phyloP scores from a whole-genome alignment of 1,140 invertebrate species.

The Nasonia giraulti region DNA sequence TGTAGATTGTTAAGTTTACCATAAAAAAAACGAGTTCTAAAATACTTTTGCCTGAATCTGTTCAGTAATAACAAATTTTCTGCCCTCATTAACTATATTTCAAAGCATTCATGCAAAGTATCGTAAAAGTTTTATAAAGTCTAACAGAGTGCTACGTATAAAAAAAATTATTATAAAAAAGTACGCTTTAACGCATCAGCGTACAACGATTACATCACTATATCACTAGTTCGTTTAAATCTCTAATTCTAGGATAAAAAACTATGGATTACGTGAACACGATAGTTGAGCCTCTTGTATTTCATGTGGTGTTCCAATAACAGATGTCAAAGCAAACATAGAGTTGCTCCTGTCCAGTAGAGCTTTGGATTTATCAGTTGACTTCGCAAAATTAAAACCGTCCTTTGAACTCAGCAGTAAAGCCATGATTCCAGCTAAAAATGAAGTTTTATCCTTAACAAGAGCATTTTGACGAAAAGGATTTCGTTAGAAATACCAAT shows the following conservation, averaged over 20 bases:
- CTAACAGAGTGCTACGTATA: not conserved
- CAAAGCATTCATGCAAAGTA: not conserved
- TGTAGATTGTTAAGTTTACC: too few relatives aligned
- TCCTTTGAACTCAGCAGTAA: slow-evolving; percentile 59
- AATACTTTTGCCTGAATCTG: not conserved
- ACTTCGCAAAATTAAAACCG: slow-evolving; percentile 54
- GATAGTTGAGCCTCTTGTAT: slow-evolving; percentile 53
- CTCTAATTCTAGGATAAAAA: not conserved
- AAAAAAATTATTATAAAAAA: not conserved
- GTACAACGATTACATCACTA: not conserved
- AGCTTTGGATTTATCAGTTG: slow-evolving; percentile 53
- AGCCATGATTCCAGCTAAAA: slow-evolving; percentile 65
- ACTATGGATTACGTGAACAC: slow-evolving; percentile 46
- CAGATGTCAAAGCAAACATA: slow-evolving; percentile 57
- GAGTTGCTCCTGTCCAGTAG: slow-evolving; percentile 58
- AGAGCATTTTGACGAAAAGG: too few relatives aligned
- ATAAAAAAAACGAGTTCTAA: not conserved
- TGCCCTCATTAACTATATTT: not conserved
- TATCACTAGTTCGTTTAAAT: not conserved
- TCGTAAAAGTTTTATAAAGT: not conserved
- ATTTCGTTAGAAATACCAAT: too few relatives aligned
- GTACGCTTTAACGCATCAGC: not conserved
- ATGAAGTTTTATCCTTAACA: slow-evolving; percentile 10
- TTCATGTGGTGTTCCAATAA: slow-evolving; percentile 56
- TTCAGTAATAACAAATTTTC: not conserved